phyloP scores from a whole-genome alignment of 2,888 invertebrate species.

The Epinotia demarniana region DNA sequence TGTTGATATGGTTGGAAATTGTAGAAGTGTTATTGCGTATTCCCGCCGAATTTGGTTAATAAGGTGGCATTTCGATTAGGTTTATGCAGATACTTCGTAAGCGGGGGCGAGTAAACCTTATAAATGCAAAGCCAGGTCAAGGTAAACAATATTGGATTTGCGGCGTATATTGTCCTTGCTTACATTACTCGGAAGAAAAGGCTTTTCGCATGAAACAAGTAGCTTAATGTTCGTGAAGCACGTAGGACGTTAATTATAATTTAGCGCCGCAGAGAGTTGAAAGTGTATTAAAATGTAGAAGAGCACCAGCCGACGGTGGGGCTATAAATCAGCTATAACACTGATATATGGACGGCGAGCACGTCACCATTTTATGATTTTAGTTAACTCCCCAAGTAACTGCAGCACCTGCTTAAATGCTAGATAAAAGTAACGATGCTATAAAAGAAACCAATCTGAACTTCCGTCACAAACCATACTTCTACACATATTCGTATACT shows the following conservation, averaged over 20 bases:
- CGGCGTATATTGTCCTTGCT: slow-evolving; percentile 16
- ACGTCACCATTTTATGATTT: slow-evolving; percentile 55
- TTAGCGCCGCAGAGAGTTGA: slow-evolving; percentile 45
- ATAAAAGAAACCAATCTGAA: slow-evolving; percentile 34
- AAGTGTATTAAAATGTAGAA: slow-evolving; percentile 55
- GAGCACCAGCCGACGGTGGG: slow-evolving; percentile 45
- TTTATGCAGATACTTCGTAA: slow-evolving; percentile 41
- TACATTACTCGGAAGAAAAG: slow-evolving; percentile 26
- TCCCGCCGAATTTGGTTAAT: slow-evolving; percentile 19
- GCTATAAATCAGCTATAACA: slow-evolving; percentile 55
- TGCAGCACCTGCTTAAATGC: slow-evolving; percentile 39
- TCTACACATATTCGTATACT: not conserved
- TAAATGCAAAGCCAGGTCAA: slow-evolving; percentile 43
- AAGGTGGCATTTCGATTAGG: slow-evolving; percentile 32
- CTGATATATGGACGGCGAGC: slow-evolving; percentile 52
- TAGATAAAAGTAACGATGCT: slow-evolving; percentile 37
- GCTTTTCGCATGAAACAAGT: slow-evolving; percentile 31
- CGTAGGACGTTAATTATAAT: slow-evolving; percentile 52
- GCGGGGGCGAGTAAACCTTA: slow-evolving; percentile 37
- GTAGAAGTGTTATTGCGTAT: not conserved
- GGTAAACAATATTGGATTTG: slow-evolving; percentile 41
- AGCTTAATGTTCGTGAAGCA: slow-evolving; percentile 41
- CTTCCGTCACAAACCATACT: slow-evolving; percentile 7
- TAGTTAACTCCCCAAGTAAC: slow-evolving; percentile 44
- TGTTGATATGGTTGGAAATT: slow-evolving; percentile 45